phyloP scores from a whole-genome alignment of 92 coral and sea anemone species.

The Parazoanthus swiftii region DNA sequence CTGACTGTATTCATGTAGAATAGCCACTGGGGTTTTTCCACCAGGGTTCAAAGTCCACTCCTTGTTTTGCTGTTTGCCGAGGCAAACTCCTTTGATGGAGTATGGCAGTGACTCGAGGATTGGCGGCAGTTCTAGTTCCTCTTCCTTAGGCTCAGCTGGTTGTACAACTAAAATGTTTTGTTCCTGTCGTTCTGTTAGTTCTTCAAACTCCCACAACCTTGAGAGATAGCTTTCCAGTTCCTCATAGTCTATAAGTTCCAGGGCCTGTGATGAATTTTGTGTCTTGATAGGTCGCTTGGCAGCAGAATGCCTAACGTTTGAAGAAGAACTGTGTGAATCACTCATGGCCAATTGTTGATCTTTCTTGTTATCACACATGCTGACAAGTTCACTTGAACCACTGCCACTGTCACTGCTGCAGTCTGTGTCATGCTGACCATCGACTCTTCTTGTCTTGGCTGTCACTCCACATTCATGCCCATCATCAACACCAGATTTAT shows the following conservation, averaged over 20 bases:
- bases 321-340: background rate
- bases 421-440: background rate
- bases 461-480: background rate
- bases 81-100: constrained; percentile 65
- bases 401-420: background rate
- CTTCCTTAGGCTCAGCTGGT: constrained; percentile 25
- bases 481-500: background rate
- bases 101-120: constrained; percentile 72
- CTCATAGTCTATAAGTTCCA: constrained; percentile 65
- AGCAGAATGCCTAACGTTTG: background rate
- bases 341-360: background rate
- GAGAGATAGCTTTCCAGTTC: constrained; percentile 67
- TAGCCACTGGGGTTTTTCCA: constrained; percentile 87
- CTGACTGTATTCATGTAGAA: constrained; percentile 89
- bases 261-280: constrained; percentile 10
- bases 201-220: constrained; percentile 75
- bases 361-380: background rate
- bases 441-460: background rate
- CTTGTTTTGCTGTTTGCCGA: constrained; percentile 51
- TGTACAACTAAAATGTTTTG: constrained; percentile 48
- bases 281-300: constrained; percentile 20
- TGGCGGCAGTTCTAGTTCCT: constrained; percentile 56
- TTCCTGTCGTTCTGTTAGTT: constrained; percentile 74
- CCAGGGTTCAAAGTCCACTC: constrained; percentile 70
- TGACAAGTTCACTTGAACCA: background rate